Evolutionary conservation across 2,113 vertebrate species (phyloP).

Genomic region (Hippocampus barbouri): DNA sequence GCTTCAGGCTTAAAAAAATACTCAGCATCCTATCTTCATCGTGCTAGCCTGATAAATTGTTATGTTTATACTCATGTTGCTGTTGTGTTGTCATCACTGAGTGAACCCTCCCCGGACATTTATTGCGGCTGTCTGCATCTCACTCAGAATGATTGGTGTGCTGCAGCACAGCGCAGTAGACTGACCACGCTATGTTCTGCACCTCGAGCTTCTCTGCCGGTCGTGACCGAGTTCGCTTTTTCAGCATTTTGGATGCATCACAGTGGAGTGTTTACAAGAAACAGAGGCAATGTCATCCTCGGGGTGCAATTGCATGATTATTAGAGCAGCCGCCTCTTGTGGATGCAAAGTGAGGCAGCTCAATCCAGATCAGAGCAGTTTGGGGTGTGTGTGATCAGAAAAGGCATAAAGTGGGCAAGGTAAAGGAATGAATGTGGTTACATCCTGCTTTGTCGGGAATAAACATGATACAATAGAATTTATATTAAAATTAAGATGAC

Average conservation of each 20-base stretch:
- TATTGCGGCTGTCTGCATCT: conserved; percentile 25
- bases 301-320: conserved; percentile 26
- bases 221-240: conserved; percentile 11
- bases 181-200: not conserved
- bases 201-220: conserved; percentile 14
- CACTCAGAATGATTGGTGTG: conserved; percentile 52
- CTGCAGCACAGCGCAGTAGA: conserved; percentile 46
- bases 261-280: not conserved
- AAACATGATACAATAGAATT: not conserved
- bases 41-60: not conserved
- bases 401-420: conserved; percentile 14
- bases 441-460: not conserved
- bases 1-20: not conserved
- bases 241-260: not conserved
- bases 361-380: conserved; percentile 71
- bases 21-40: not conserved
- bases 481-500: not conserved
- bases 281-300: conserved; percentile 20
- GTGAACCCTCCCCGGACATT: conserved; percentile 30
- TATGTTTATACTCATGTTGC: conserved; percentile 15
- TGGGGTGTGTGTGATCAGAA: conserved; percentile 36
- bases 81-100: conserved; percentile 21
- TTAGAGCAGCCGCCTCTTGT: conserved; percentile 31
- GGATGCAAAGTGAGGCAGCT: conserved; percentile 60
- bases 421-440: not conserved